These are phyloP conservation scores for Antigone vipio DNA, from an alignment of 2,113 vertebrate genomes.

Conservation along the genomic window DNA sequence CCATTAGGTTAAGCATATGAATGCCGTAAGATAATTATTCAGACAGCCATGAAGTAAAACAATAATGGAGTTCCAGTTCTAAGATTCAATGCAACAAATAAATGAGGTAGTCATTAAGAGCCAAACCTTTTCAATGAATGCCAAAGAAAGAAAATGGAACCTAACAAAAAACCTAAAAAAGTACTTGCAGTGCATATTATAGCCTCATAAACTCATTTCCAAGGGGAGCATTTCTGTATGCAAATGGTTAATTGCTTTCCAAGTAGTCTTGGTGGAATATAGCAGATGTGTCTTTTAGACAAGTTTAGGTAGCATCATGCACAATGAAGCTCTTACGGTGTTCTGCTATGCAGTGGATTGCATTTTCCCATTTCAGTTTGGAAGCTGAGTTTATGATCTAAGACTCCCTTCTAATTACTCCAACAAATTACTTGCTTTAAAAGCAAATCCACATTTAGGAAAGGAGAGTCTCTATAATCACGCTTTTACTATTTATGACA, in stretches of 20 bases:
- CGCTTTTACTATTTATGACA: neutral
- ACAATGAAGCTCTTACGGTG: neutral
- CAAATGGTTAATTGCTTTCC: conserved; percentile 29
- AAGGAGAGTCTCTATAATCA: neutral
- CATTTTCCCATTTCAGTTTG: neutral
- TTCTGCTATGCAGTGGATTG: neutral
- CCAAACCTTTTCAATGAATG: neutral
- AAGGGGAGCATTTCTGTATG: neutral
- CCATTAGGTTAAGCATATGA: neutral
- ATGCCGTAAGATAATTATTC: conserved; percentile 24
- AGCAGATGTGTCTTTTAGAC: neutral
- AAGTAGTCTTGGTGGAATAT: neutral
- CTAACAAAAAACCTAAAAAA: neutral
- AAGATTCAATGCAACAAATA: neutral
- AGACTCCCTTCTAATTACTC: neutral
- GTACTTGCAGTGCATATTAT: neutral
- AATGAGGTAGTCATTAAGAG: conserved; percentile 23
- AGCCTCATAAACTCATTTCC: neutral
- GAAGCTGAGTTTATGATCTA: neutral
- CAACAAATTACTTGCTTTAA: neutral
- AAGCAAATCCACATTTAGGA: neutral
- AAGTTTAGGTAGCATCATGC: neutral
- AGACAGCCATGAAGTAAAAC: neutral
- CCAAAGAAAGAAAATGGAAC: neutral
- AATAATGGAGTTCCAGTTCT: neutral